Evolutionary conservation across 2,888 invertebrate genomes (phyloP).

Genomic region (Idaea biselata): DNA sequence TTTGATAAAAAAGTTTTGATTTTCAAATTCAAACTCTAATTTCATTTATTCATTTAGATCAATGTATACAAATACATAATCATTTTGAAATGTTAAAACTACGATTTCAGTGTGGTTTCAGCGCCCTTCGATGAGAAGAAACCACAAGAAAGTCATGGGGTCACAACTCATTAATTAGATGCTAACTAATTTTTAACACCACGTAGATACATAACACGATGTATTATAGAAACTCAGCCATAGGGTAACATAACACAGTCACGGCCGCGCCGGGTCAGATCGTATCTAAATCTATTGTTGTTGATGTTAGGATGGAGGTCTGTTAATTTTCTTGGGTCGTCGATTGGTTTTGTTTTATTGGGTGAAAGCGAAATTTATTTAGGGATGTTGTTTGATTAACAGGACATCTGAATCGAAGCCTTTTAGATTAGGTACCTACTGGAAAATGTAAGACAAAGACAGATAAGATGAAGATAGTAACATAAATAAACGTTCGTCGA

Average conservation of each 20-base stretch:
- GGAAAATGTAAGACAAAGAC: background rate
- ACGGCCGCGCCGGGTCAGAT: constrained; percentile 21
- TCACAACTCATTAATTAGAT: too few species aligned
- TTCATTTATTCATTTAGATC: too few species aligned
- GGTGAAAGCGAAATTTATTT: background rate
- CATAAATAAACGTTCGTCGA: too few species aligned
- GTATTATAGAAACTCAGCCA: constrained; percentile 21
- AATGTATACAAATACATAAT: too few species aligned
- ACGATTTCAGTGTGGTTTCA: too few species aligned
- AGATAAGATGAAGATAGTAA: background rate
- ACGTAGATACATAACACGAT: constrained; percentile 6
- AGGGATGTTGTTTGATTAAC: background rate
- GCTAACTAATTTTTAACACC: too few species aligned
- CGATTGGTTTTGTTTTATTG: background rate
- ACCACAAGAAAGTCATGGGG: too few species aligned
- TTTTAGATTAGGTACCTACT: too few species aligned
- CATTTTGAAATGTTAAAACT: too few species aligned
- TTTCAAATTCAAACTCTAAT: too few species aligned
- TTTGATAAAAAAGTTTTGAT: too few species aligned
- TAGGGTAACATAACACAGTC: background rate
- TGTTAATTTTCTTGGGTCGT: background rate
- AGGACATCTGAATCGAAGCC: background rate
- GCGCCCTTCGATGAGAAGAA: too few species aligned
- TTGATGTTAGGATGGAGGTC: constrained; percentile 6
- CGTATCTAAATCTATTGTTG: constrained; percentile 27